Percentiles rank a stretch among this genome's conserved stretches.
These are phyloP conservation scores for Rhinoraja longicauda DNA, from an alignment of 2,797 vertebrate species.

Conservation along the genomic window DNA sequence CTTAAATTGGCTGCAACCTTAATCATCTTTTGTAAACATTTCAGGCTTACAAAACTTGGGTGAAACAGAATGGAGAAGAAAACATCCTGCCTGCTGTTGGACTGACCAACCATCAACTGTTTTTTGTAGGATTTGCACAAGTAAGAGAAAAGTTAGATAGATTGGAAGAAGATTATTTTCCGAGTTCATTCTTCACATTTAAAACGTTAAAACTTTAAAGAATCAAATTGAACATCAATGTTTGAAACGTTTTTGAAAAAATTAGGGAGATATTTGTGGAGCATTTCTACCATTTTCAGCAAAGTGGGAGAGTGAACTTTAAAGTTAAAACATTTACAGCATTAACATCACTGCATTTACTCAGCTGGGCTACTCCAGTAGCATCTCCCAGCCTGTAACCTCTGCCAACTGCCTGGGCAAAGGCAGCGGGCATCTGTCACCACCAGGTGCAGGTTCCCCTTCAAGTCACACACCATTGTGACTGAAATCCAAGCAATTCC, in stretches of 20 bases:
- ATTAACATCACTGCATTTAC: neutral
- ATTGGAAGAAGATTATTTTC: neutral
- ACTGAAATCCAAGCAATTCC: too few species aligned
- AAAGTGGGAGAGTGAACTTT: too few species aligned
- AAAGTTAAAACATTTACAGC: neutral
- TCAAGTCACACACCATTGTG: too few species aligned
- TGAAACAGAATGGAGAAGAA: constrained; percentile 76
- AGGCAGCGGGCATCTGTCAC: too few species aligned
- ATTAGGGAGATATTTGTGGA: neutral
- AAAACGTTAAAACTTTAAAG: neutral
- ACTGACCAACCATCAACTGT: constrained; percentile 89
- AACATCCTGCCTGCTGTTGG: constrained; percentile 79
- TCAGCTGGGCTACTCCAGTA: too few species aligned
- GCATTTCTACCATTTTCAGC: neutral
- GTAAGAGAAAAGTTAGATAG: constrained; percentile 51
- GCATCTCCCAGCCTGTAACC: too few species aligned
- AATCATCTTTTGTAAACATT: neutral
- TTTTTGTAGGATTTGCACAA: constrained; percentile 96
- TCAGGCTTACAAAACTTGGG: constrained; percentile 84
- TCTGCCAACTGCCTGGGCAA: too few species aligned
- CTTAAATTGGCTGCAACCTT: neutral
- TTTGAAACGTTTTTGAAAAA: constrained; percentile 9
- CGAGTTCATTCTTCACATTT: neutral
- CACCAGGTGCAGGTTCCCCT: too few species aligned
- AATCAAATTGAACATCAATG: too few species aligned